Percentiles rank a stretch among this genome's conserved stretches.
phyloP scores from a whole-genome alignment of 2,113 vertebrate genomes.

The Acinonyx jubatus region DNA sequence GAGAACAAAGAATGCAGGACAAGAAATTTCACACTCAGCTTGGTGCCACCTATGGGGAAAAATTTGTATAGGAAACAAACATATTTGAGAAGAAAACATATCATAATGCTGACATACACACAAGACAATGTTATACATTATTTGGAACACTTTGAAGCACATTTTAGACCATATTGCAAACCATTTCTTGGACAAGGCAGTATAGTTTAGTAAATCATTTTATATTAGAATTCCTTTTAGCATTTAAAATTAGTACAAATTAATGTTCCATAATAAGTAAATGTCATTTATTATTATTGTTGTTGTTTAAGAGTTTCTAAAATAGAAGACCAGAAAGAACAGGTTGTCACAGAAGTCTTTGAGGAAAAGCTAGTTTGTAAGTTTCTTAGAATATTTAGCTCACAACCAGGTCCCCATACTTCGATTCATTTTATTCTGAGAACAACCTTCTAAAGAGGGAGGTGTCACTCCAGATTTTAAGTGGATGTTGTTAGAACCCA shows the following conservation, averaged over 20 bases:
- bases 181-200: background rate
- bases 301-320: background rate
- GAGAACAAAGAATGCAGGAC: background rate
- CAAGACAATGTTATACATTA: background rate
- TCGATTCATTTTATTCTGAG: background rate
- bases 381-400: background rate
- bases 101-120: background rate
- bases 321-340: background rate
- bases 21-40: background rate
- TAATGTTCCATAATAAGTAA: background rate
- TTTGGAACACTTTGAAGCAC: background rate
- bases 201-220: background rate
- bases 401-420: background rate
- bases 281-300: background rate
- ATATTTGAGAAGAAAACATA: background rate
- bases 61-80: background rate
- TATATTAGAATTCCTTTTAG: background rate
- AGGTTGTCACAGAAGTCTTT: background rate
- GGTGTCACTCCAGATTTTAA: background rate
- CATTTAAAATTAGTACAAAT: background rate
- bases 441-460: background rate
- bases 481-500: background rate
- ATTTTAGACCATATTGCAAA: background rate
- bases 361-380: background rate
- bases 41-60: background rate